Evolutionary conservation across 1,140 invertebrate genomes (phyloP), one percentile per base, ranked within the genome.

Genomic region (Cotesia typhae): DNA sequence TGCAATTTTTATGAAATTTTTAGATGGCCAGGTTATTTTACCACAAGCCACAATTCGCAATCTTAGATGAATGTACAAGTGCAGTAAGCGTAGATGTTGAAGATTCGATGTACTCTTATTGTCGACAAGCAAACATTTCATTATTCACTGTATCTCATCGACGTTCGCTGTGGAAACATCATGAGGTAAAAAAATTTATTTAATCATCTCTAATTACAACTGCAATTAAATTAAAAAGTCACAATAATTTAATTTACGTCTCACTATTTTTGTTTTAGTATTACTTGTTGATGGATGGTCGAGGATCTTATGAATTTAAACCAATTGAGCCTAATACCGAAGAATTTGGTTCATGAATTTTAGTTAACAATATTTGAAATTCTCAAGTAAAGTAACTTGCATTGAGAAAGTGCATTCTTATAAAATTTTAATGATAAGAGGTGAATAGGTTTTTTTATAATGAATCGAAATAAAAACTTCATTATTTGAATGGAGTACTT

Each of bases 1-100:
- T 4, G 10, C 10, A 47, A 47, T 47, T 10, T n/a, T 65, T 12
- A 47, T 12, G 17, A 28, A 57, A 37, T 67, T 20, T 53, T 53
- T 81, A 96, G 92, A 98, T 98, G 97, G 96, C 97, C 59, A 89
- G 97, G 57, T 88, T 99, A 51, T 98, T 99, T 85, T 99, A 99
- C 87, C 97, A 99, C 83, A 91, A 90, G 78, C 98, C 98, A 9
- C 97, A 99, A 86, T 99, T 99, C 88, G 98, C 98, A 36, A 99
- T 99, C 81, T 86, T 99, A 71, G 98, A 99, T 83, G 98, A 99
- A 87, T 99, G 98, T 81, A 99, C 98, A 2, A 97, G 95, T 84
- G 97, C 97, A 4, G 97, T 99, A 0, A 98, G 96, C 74, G 95
- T 99, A 0, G 98, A 99, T 85, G 97, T 99, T 0, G 98, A 99